Percentiles rank a stretch among this genome's conserved stretches.
These are phyloP conservation scores for Melitaea athalia DNA, from an alignment of 2,888 invertebrate species.

Conservation along the genomic window DNA sequence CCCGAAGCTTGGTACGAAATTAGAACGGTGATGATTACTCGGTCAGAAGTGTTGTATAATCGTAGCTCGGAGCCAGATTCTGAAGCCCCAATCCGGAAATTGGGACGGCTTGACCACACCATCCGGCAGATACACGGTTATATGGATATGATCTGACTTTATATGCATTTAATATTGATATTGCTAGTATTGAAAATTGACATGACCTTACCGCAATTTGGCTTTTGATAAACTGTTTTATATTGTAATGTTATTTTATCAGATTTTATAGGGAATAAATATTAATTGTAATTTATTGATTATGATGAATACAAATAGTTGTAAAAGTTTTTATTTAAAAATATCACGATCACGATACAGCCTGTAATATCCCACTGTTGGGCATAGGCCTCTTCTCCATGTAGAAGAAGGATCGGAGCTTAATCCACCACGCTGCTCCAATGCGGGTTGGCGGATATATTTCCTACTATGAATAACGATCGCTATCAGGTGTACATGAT, in stretches of 20 bases:
- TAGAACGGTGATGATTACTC: conserved; percentile 34
- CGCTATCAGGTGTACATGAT: no score
- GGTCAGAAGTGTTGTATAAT: conserved; percentile 36
- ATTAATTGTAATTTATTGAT: neutral
- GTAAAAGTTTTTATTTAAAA: no score
- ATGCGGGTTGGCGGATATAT: no score
- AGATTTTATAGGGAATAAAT: neutral
- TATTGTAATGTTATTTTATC: neutral
- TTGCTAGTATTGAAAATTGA: conserved; percentile 14
- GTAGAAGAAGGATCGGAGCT: no score
- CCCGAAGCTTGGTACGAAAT: conserved; percentile 31
- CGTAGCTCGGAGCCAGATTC: conserved; percentile 28
- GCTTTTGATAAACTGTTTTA: neutral
- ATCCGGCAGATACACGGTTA: conserved; percentile 38
- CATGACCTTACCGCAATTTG: neutral
- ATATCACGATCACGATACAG: no score
- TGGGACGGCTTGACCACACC: conserved; percentile 56
- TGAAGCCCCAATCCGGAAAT: conserved; percentile 56
- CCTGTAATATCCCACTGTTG: no score
- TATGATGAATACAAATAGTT: neutral
- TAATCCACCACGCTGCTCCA: no score
- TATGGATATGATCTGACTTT: conserved; percentile 13
- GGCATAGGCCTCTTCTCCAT: no score
- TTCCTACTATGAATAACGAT: no score
- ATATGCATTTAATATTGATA: conserved; percentile 27